Conservation (phyloP, 2,888 invertebrate genomes). For the Zonitis immaculata region DNA sequence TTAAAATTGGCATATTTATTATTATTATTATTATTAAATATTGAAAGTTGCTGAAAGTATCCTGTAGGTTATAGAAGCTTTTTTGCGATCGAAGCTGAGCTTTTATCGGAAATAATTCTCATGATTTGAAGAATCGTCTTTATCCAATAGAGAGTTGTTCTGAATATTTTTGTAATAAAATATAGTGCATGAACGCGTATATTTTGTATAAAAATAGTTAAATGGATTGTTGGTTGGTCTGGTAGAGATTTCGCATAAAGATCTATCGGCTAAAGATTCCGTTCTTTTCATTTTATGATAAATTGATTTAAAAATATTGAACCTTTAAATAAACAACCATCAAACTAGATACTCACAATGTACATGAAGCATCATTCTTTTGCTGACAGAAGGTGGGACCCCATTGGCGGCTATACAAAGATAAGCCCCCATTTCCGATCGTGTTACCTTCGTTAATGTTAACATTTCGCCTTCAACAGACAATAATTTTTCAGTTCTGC, state of each 20-base stretch:
- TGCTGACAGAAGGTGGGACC: slow-evolving; percentile 83
- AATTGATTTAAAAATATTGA: slow-evolving; percentile 4
- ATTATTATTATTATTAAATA: too few species aligned
- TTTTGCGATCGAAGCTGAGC: neutral
- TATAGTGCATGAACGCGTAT: neutral
- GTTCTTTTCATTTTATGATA: neutral
- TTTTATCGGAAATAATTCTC: neutral
- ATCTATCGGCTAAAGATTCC: neutral
- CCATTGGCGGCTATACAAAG: slow-evolving; percentile 86
- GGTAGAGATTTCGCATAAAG: slow-evolving; percentile 2
- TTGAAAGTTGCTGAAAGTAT: too few species aligned
- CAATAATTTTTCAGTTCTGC: slow-evolving; percentile 71
- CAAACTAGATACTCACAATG: slow-evolving; percentile 79
- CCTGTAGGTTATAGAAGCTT: too few species aligned
- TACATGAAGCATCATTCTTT: slow-evolving; percentile 85
- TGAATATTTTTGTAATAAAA: neutral
- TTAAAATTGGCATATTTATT: too few species aligned
- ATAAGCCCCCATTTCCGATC: slow-evolving; percentile 86
- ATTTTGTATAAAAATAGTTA: slow-evolving; percentile 1
- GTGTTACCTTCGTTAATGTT: slow-evolving; percentile 77
- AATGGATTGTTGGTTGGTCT: slow-evolving; percentile 6
- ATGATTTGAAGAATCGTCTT: neutral
- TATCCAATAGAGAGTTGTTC: neutral
- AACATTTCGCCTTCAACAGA: slow-evolving; percentile 76
- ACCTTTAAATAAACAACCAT: slow-evolving; percentile 2